Conservation (phyloP, 2,888 invertebrate genomes). For the Rhabditoides inermis region DNA sequence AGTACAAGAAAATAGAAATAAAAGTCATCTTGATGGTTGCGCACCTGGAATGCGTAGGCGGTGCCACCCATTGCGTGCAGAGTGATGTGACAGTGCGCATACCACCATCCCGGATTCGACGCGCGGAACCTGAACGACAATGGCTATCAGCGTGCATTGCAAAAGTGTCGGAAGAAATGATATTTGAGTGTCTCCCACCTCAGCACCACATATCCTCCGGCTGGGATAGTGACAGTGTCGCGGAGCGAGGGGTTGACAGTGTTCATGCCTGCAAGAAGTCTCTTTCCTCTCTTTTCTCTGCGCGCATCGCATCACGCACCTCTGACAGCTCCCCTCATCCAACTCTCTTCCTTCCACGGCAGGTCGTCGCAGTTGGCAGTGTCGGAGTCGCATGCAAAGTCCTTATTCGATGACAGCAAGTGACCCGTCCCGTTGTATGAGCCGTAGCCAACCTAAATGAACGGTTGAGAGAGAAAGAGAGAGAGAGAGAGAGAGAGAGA, state of each 20-base stretch:
- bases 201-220: conserved; percentile 52
- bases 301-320: no score
- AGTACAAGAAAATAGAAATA: neutral
- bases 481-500: neutral
- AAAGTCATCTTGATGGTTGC: no score
- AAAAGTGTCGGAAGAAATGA: neutral
- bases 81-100: conserved; percentile 47
- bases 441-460: no score
- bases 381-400: no score
- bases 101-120: conserved; percentile 51
- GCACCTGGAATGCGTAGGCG: conserved; percentile 40
- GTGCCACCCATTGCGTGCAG: conserved; percentile 51
- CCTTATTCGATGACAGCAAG: no score
- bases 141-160: no score
- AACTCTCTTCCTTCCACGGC: conserved; percentile 19
- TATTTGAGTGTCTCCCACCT: conserved; percentile 17
- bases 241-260: conserved; percentile 38
- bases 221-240: conserved; percentile 52
- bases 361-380: conserved; percentile 19
- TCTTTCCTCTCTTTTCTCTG: no score
- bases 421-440: no score
- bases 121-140: conserved; percentile 45
- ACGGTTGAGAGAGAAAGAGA: neutral
- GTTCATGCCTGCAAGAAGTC: conserved; percentile 35
- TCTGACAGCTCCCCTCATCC: conserved; percentile 35